These are phyloP conservation scores for Geopemphigus sp. DNA, from an alignment of 1,140 invertebrate species.

Conservation along the genomic window DNA sequence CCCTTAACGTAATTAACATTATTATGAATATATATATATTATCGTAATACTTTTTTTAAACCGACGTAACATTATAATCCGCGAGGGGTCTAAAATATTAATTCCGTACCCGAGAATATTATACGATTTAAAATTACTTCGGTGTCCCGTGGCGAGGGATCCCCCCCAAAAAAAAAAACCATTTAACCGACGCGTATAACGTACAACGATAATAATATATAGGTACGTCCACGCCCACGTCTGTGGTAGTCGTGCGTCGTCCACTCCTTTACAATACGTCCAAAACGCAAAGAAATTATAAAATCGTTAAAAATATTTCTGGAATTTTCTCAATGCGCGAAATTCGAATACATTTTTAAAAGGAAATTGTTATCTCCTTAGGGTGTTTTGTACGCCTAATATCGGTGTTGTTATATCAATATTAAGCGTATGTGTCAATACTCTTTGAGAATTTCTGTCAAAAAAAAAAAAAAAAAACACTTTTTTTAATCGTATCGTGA, in stretches of 20 bases:
- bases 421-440: background rate
- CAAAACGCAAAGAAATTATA: background rate
- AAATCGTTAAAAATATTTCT: constrained; percentile 2
- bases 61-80: background rate
- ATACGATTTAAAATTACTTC: constrained; percentile 3
- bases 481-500: background rate
- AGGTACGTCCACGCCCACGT: constrained; percentile 1
- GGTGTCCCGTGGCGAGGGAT: constrained; percentile 33
- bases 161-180: constrained; percentile 23
- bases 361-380: no score
- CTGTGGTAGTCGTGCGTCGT: background rate
- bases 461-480: no score
- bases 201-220: no score
- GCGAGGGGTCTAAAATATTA: constrained; percentile 23
- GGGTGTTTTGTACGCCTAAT: background rate
- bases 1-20: constrained; percentile 8
- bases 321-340: background rate
- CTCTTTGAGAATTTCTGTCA: background rate
- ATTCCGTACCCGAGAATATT: background rate
- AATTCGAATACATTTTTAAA: background rate
- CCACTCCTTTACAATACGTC: background rate
- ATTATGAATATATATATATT: no score
- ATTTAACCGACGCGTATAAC: background rate
- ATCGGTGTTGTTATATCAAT: background rate
- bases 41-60: constrained; percentile 23